phyloP scores from a whole-genome alignment of 2,113 vertebrate genomes.

The Spilogale gracilis region DNA sequence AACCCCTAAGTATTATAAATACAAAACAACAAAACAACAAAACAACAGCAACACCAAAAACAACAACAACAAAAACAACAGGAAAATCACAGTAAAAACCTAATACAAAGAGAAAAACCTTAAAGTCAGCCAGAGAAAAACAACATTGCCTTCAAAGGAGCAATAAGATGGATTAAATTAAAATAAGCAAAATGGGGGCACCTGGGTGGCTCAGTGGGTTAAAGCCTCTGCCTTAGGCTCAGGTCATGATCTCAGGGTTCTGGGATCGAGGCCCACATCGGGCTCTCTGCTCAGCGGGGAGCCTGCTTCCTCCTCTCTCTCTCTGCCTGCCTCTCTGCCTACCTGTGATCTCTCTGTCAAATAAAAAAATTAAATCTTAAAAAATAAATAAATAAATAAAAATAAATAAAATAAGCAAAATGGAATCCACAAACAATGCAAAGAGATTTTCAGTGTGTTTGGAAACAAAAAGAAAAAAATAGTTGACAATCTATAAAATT shows the following conservation, averaged over 20 bases:
- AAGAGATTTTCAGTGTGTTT: not conserved
- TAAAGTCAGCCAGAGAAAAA: not conserved
- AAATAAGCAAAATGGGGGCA: not conserved
- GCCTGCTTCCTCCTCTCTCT: no score
- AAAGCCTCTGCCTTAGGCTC: no score
- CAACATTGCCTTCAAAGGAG: not conserved
- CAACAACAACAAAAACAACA: not conserved
- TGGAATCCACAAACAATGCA: not conserved
- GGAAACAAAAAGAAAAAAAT: not conserved
- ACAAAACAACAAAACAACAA: not conserved
- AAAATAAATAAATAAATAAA: no score
- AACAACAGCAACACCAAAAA: not conserved
- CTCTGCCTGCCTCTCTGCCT: no score
- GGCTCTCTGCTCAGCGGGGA: no score
- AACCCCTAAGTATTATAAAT: not conserved
- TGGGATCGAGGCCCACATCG: no score
- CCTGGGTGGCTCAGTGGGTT: no score
- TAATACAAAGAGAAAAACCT: not conserved
- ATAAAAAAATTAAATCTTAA: no score
- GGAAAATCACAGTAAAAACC: not conserved
- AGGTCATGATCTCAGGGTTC: no score
- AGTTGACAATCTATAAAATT: not conserved
- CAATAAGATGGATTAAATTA: not conserved
- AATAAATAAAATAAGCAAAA: not conserved
- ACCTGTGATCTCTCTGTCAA: no score